Evolutionary conservation across 2,888 invertebrate species (phyloP).

Genomic region (Nudaria mundana): DNA sequence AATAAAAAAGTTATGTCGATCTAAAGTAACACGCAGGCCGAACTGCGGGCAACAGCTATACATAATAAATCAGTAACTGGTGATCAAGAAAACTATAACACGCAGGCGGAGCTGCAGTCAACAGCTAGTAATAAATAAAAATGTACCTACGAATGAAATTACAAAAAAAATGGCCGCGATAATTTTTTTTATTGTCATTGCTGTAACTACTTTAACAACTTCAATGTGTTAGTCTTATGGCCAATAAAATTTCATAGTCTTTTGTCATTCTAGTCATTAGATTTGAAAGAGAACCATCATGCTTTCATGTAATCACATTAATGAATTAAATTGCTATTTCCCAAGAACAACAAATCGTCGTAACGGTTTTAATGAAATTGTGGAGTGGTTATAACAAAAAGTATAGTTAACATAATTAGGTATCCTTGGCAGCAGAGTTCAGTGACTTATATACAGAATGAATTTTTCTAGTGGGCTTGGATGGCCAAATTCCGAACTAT

Average conservation of each 20-base stretch:
- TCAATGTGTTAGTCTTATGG: neutral
- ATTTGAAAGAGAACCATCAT: neutral
- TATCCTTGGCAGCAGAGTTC: conserved; percentile 10
- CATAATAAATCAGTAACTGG: no score
- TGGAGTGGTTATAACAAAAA: conserved; percentile 7
- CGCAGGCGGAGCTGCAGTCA: no score
- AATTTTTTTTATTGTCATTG: neutral
- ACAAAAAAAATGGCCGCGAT: no score
- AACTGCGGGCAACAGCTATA: no score
- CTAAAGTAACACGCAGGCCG: no score
- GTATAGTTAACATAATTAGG: conserved; percentile 10
- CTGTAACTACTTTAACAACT: conserved; percentile 2
- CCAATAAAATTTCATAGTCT: neutral
- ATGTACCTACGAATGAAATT: no score
- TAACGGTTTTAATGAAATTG: conserved; percentile 4
- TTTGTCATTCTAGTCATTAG: neutral
- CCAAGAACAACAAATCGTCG: conserved; percentile 8
- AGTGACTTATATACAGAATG: conserved; percentile 27
- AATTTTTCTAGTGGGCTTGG: no score
- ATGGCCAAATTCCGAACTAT: no score
- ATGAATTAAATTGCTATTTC: conserved; percentile 3
- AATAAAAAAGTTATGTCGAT: no score
- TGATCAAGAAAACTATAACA: no score
- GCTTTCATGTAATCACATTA: neutral
- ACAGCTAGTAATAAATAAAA: no score